Evolutionary conservation across 2,888 invertebrate species (phyloP).

Genomic region (Standfussiana lucernea): DNA sequence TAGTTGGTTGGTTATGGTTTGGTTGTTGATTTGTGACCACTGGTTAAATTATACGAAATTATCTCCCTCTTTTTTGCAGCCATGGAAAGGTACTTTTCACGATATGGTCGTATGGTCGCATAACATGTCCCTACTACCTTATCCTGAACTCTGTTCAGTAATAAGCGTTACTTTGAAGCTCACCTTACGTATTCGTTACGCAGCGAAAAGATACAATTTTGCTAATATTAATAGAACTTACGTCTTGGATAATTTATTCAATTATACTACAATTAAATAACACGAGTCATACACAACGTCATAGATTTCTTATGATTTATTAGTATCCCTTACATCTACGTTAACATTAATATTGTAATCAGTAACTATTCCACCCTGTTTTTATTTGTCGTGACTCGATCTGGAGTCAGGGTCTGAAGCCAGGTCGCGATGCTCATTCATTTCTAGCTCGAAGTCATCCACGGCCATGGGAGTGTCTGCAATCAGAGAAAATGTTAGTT

Average conservation of each 20-base stretch:
- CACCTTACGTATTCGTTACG: too few species aligned
- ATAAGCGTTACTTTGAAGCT: too few species aligned
- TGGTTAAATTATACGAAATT: too few species aligned
- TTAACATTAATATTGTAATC: slow-evolving; percentile 44
- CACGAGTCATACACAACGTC: background rate
- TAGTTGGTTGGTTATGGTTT: too few species aligned
- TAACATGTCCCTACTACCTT: too few species aligned
- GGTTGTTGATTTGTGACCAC: too few species aligned
- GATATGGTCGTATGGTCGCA: too few species aligned
- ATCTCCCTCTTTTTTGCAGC: too few species aligned
- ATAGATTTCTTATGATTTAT: slow-evolving; percentile 30
- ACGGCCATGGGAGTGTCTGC: slow-evolving; percentile 87
- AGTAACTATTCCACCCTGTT: slow-evolving; percentile 16
- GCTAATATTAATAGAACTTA: background rate
- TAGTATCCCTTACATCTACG: slow-evolving; percentile 20
- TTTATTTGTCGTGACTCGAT: slow-evolving; percentile 84
- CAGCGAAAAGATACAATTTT: background rate
- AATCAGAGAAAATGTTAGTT: background rate
- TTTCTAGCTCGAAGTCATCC: slow-evolving; percentile 86
- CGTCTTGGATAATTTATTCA: background rate
- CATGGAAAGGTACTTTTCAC: too few species aligned
- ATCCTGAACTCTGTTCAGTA: too few species aligned
- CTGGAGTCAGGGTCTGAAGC: slow-evolving; percentile 84
- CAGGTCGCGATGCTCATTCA: slow-evolving; percentile 77
- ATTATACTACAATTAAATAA: too few species aligned